phyloP scores from a whole-genome alignment of 53 echinoderm and acorn worm species.

The Paelopatides confundens region DNA sequence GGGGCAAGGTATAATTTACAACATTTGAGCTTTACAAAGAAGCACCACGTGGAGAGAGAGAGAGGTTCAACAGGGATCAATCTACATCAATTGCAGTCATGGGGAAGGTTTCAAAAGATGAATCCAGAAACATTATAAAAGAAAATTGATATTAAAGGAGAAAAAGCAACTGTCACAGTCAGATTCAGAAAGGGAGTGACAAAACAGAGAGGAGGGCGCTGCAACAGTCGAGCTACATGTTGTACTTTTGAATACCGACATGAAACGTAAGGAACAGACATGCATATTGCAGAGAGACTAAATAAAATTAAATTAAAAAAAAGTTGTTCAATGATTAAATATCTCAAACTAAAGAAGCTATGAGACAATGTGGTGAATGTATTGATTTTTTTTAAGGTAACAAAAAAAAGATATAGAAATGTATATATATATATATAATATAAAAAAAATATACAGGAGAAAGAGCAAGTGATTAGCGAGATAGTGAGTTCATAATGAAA shows the following conservation, averaged over 20 bases:
- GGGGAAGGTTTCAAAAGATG: no score
- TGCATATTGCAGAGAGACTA: slow-evolving; percentile 29
- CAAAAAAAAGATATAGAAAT: not conserved
- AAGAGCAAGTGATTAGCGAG: slow-evolving; percentile 23
- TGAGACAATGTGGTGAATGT: not conserved
- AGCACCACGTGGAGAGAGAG: no score
- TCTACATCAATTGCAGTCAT: no score
- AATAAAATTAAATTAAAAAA: not conserved
- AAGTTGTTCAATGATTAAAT: slow-evolving; percentile 15
- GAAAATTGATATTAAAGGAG: no score
- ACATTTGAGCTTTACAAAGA: no score
- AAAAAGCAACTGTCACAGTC: no score
- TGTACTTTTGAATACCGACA: not conserved
- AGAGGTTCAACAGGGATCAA: no score
- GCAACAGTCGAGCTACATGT: not conserved
- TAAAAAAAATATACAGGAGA: not conserved
- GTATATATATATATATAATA: not conserved
- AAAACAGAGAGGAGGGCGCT: not conserved
- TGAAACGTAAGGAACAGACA: slow-evolving; percentile 4
- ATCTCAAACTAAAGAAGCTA: slow-evolving; percentile 31
- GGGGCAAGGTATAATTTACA: no score
- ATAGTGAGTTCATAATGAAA: slow-evolving; percentile 39
- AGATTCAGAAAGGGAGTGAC: not conserved
- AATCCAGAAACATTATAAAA: no score
- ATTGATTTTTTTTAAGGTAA: not conserved